Evolutionary conservation across 2,888 invertebrate species (phyloP), one percentile per base, ranked within the genome.

Genomic region (Agrochola macilenta): DNA sequence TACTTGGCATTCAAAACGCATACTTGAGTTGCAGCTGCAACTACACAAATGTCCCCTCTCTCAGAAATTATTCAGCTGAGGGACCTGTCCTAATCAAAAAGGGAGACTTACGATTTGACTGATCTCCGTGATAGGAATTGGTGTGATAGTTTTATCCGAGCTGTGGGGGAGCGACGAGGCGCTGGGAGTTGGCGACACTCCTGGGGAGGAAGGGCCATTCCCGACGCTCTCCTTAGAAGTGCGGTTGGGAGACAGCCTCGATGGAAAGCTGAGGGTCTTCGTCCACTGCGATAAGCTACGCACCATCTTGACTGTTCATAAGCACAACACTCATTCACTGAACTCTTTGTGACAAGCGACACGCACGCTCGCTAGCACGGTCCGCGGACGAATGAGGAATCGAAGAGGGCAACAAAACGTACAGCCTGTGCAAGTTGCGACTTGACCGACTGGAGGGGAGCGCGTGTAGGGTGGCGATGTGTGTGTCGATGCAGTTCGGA

Each of bases 211-310:
- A 89, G 97, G 97, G 86, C 97, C 97, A 92, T 97, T 97, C 78
- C 97, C 96, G 85, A 97, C 97, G 95, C 97, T 97, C 93, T 98
- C 98, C 95, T 98, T 98, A 61, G 98, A 97, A 76, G 97, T 97
- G 91, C 98, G 98, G 94, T 98, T 98, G 26, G 98, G 98, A 80
- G 98, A 98, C 92, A 98, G 97, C 95, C 98, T 97, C 91, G 98
- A 98, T 82, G 98, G 98, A 95, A 98, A 98, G 97, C 98, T 98
- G 93, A 98, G 97, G 89, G 98, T 98, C 97, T 98, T 98, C 95
- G 98, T 98, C 98, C 98, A 98, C 97, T 98, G 98, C 82, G 98
- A 98, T 92, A 98, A 97, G 97, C 98, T 98, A 90, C 98, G 98
- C 95, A 98, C 98, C 98, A 98, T 98, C 93, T 96, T 97, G 94